Evolutionary conservation across 2,888 invertebrate species (phyloP).

Genomic region (Desoria tigrina): DNA sequence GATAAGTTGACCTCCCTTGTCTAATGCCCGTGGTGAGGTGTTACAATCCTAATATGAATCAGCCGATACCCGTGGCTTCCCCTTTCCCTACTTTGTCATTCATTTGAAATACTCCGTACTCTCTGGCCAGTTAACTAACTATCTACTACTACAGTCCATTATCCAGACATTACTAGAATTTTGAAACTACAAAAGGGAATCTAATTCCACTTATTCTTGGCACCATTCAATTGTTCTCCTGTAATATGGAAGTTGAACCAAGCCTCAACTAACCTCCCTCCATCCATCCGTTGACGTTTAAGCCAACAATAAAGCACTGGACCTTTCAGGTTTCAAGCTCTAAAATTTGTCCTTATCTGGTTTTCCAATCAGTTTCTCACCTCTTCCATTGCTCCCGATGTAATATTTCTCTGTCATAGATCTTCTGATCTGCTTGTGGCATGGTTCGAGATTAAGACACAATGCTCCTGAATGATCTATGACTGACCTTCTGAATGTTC

Average conservation of each 20-base stretch:
- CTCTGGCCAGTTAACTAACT: not conserved
- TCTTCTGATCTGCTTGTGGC: too few species aligned
- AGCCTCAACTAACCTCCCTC: not conserved
- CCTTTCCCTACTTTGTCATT: constrained; percentile 24
- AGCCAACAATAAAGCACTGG: constrained; percentile 41
- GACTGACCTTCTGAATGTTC: too few species aligned
- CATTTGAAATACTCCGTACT: constrained; percentile 19
- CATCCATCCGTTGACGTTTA: constrained; percentile 32
- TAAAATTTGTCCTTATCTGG: constrained; percentile 33
- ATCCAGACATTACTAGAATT: not conserved
- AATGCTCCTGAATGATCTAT: not conserved
- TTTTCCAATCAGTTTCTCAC: constrained; percentile 28
- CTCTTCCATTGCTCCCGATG: not conserved
- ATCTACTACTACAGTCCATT: not conserved
- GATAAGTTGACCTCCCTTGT: constrained; percentile 34
- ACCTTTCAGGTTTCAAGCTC: constrained; percentile 18
- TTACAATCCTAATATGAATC: constrained; percentile 33
- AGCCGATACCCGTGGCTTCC: constrained; percentile 27
- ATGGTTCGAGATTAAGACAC: not conserved
- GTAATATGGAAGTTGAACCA: not conserved
- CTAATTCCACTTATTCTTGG: too few species aligned
- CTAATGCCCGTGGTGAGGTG: constrained; percentile 41
- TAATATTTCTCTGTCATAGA: not conserved
- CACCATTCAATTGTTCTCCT: constrained; percentile 16
- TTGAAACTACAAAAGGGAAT: not conserved